A percentile compares a stretch with the other conserved stretches of the same genome.
Conservation (phyloP, 2,113 vertebrate species). For the Aegotheles bennettii region DNA sequence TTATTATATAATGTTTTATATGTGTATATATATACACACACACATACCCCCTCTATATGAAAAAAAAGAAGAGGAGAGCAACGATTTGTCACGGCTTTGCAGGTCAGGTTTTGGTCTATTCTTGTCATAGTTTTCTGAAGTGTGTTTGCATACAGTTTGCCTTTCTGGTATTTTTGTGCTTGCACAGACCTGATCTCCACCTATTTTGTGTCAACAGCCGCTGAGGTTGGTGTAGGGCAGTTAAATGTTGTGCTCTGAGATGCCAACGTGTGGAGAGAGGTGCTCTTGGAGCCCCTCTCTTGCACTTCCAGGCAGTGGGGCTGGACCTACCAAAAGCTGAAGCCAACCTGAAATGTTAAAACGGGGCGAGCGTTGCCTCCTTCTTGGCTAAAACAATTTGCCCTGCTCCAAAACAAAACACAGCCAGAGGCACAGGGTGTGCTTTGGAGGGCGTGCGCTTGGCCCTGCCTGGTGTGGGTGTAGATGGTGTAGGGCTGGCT, state of each 20-base stretch:
- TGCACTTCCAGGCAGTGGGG: constrained; percentile 78
- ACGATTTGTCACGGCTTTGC: constrained; percentile 39
- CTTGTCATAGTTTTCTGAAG: constrained; percentile 69
- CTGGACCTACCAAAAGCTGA: too few species aligned
- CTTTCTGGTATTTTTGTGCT: constrained; percentile 86
- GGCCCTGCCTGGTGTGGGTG: background rate
- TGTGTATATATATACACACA: too few species aligned
- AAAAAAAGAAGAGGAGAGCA: background rate
- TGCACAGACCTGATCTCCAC: constrained; percentile 86
- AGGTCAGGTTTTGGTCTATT: constrained; percentile 74
- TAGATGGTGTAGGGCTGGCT: background rate
- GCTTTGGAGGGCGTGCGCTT: background rate
- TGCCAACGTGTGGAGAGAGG: constrained; percentile 10
- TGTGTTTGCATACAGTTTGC: constrained; percentile 78
- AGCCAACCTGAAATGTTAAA: constrained; percentile 58
- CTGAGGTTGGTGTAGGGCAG: constrained; percentile 64
- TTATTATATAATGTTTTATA: too few species aligned
- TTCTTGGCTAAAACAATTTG: constrained; percentile 59
- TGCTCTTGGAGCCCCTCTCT: constrained; percentile 67
- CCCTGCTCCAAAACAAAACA: constrained; percentile 31
- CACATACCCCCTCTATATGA: background rate
- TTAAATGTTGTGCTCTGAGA: constrained; percentile 53
- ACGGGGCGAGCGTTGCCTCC: constrained; percentile 54
- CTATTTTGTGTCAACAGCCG: constrained; percentile 87
- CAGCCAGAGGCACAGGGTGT: constrained; percentile 9